Percentiles rank a stretch among this genome's conserved stretches.
phyloP scores from a whole-genome alignment of 1,140 invertebrate genomes.

The Harpegnathos saltator region DNA sequence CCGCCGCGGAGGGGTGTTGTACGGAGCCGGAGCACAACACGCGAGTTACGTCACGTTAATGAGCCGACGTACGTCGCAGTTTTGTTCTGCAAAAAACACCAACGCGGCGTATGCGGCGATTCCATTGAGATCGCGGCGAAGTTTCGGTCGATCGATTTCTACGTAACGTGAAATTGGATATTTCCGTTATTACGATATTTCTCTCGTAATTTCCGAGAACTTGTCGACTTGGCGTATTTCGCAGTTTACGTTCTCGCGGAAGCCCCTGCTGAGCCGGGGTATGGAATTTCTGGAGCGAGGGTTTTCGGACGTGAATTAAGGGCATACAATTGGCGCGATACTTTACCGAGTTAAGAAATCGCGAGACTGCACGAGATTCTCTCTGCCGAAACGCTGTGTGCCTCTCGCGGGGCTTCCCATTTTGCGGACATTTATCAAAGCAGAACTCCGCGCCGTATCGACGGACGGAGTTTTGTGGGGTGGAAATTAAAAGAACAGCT shows the following conservation, averaged over 20 bases:
- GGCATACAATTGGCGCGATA: background rate
- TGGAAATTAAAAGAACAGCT: conserved; percentile 1
- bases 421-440: conserved; percentile 13
- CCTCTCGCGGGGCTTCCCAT: background rate
- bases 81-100: background rate
- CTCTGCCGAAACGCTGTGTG: no score
- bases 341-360: conserved; percentile 10
- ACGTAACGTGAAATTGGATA: conserved; percentile 1
- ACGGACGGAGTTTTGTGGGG: background rate
- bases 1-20: no score
- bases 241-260: background rate
- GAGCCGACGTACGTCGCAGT: background rate
- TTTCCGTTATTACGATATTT: conserved; percentile 18
- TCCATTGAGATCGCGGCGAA: background rate
- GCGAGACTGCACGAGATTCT: background rate
- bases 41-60: background rate
- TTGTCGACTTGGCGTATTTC: background rate
- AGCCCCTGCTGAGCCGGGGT: background rate
- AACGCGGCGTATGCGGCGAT: background rate
- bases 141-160: background rate
- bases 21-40: no score
- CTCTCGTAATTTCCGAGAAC: background rate
- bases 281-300: background rate
- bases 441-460: background rate
- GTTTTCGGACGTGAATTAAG: conserved; percentile 5